phyloP scores from a whole-genome alignment of 1,140 invertebrate species.

The Marisa cornuarietis region DNA sequence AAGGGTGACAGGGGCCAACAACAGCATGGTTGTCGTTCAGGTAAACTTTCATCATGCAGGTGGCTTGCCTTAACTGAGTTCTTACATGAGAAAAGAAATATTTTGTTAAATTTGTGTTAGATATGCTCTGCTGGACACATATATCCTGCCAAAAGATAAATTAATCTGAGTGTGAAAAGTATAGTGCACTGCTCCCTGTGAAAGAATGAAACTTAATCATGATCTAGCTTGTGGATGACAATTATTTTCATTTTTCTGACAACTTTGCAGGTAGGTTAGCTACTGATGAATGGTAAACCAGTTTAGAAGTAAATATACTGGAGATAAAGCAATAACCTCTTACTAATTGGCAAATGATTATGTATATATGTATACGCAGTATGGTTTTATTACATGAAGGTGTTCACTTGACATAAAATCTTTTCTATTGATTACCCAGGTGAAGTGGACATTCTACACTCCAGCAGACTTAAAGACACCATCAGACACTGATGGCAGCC shows the following conservation, averaged over 20 bases:
- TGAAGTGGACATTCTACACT: conserved; percentile 16
- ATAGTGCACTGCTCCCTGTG: too few relatives aligned
- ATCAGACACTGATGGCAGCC: neutral
- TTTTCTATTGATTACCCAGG: neutral
- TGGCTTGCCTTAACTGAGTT: too few relatives aligned
- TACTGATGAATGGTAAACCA: neutral
- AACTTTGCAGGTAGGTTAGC: too few relatives aligned
- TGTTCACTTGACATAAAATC: neutral
- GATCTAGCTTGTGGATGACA: too few relatives aligned
- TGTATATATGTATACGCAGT: neutral
- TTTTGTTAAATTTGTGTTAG: too few relatives aligned
- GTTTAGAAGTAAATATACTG: neutral
- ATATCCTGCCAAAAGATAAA: too few relatives aligned
- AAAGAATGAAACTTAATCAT: too few relatives aligned
- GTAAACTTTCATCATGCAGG: neutral
- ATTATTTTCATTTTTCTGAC: too few relatives aligned
- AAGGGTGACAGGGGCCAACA: conserved; percentile 6
- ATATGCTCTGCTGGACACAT: too few relatives aligned
- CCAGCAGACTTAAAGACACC: neutral
- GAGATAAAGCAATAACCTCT: neutral
- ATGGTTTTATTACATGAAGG: neutral
- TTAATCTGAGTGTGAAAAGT: too few relatives aligned
- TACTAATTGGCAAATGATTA: neutral
- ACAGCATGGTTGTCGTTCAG: conserved; percentile 20
- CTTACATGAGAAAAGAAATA: too few relatives aligned